phyloP scores from a whole-genome alignment of 2,113 vertebrate species.

The Gila orcuttii region DNA sequence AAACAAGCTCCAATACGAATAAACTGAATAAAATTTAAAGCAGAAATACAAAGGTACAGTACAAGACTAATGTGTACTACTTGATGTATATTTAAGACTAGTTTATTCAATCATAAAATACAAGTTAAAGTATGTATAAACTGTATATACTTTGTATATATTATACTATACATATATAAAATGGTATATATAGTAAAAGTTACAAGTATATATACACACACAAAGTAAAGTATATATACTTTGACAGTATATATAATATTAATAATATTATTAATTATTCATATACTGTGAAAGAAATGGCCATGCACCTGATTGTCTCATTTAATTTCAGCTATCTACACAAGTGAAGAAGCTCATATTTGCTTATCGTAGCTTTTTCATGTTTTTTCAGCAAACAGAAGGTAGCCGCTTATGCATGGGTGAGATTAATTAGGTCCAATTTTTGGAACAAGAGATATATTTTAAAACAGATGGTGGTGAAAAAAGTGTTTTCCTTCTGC shows the following conservation, averaged over 20 bases:
- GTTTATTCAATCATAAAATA: too few relatives aligned
- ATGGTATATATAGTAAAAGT: too few relatives aligned
- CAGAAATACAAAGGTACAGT: neutral
- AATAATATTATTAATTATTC: too few relatives aligned
- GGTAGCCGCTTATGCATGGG: neutral
- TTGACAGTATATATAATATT: too few relatives aligned
- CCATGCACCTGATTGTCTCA: neutral
- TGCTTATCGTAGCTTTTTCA: neutral
- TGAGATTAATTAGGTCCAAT: slow-evolving; percentile 22
- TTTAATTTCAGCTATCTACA: neutral
- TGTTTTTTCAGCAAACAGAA: slow-evolving; percentile 3
- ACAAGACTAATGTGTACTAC: neutral
- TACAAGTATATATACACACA: too few relatives aligned
- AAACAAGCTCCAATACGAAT: neutral
- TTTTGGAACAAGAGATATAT: neutral
- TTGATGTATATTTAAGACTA: neutral
- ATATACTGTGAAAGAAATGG: neutral
- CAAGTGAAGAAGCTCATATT: neutral
- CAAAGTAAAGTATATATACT: too few relatives aligned
- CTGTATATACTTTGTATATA: too few relatives aligned
- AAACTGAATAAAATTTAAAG: neutral
- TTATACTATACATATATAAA: too few relatives aligned
- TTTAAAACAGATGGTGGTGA: slow-evolving; percentile 18
- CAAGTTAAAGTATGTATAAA: too few relatives aligned
- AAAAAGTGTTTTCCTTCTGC: neutral